phyloP scores from a whole-genome alignment of 2,113 vertebrate genomes.

The Megaptera novaeangliae region DNA sequence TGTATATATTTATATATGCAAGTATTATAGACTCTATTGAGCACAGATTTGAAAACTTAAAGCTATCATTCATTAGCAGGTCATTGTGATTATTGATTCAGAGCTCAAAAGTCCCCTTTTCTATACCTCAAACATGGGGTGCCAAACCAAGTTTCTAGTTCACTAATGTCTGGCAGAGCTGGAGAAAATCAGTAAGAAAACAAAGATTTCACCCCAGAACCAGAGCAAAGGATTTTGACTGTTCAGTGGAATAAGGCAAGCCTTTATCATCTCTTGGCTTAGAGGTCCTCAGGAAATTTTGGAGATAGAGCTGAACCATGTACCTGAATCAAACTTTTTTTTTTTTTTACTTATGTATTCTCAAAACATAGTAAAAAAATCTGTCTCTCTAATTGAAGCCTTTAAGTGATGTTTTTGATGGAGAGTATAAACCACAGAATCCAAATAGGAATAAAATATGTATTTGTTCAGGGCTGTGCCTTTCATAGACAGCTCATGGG shows the following conservation, averaged over 20 bases:
- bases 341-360: background rate
- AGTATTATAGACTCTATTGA: background rate
- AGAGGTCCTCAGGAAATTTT: background rate
- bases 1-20: background rate
- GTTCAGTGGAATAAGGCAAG: background rate
- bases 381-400: background rate
- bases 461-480: background rate
- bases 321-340: background rate
- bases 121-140: background rate
- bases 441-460: background rate
- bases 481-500: background rate
- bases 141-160: background rate
- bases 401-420: background rate
- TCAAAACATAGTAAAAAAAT: slow-evolving; percentile 6
- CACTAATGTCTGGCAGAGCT: background rate
- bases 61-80: background rate
- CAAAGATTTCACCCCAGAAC: background rate
- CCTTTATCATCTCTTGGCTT: background rate
- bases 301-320: background rate
- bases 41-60: background rate
- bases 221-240: background rate
- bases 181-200: background rate
- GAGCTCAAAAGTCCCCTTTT: background rate
- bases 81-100: background rate
- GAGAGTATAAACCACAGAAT: background rate